These are phyloP conservation scores for Cancer borealis DNA, from an alignment of 2,888 invertebrate genomes.

Conservation along the genomic window DNA sequence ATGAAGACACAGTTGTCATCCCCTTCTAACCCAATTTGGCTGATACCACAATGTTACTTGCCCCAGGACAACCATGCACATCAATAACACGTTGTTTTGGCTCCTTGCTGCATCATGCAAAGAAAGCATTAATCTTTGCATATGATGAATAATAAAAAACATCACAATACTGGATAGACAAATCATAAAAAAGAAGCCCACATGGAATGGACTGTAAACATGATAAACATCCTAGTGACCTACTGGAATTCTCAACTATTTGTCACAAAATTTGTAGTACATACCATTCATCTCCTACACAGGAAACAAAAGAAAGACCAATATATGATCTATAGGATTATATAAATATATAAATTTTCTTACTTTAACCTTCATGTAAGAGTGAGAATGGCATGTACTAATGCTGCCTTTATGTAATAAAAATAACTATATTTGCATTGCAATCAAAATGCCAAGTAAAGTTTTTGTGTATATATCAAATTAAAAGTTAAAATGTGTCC, in stretches of 20 bases:
- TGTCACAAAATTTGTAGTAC: constrained; percentile 46
- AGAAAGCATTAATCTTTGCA: constrained; percentile 55
- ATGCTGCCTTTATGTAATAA: constrained; percentile 53
- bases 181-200: constrained; percentile 58
- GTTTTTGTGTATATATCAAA: constrained; percentile 46
- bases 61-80: constrained; percentile 67
- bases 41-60: constrained; percentile 58
- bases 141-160: constrained; percentile 63
- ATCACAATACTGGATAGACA: constrained; percentile 60
- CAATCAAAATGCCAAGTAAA: constrained; percentile 33
- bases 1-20: constrained; percentile 46
- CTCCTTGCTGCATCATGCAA: constrained; percentile 57
- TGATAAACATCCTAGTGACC: constrained; percentile 57
- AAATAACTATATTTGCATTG: constrained; percentile 33
- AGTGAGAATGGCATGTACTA: constrained; percentile 65
- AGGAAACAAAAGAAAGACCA: not conserved
- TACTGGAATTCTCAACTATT: constrained; percentile 61
- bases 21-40: constrained; percentile 40
- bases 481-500: constrained; percentile 62
- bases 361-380: not conserved
- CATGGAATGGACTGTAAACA: constrained; percentile 67
- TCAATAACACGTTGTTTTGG: constrained; percentile 61
- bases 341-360: not conserved
- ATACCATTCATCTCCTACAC: not conserved
- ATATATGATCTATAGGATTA: not conserved